These are phyloP conservation scores for Syrmaticus mikado DNA, from an alignment of 2,113 vertebrate species.

Conservation along the genomic window DNA sequence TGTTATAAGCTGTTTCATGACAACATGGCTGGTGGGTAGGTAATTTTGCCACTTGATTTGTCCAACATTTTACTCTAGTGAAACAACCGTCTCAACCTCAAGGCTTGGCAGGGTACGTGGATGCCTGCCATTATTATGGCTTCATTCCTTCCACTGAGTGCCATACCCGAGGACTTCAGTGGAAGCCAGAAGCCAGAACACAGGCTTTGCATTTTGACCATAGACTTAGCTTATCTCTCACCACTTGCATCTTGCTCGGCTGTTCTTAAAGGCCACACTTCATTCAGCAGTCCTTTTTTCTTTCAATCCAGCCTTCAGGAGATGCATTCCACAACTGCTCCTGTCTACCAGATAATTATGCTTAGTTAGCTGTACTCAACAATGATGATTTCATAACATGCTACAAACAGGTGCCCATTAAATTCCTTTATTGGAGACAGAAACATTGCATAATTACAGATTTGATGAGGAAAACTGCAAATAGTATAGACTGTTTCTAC, in stretches of 20 bases:
- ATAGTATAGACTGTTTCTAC: constrained; percentile 64
- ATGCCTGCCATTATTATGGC: neutral
- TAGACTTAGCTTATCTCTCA: neutral
- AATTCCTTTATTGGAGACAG: constrained; percentile 78
- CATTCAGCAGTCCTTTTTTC: neutral
- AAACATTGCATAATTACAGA: constrained; percentile 71
- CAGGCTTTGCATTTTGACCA: neutral
- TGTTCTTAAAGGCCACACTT: neutral
- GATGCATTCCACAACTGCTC: neutral
- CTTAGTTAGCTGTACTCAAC: constrained; percentile 9
- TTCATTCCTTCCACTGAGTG: neutral
- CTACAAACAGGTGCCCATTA: constrained; percentile 65
- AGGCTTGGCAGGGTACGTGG: neutral
- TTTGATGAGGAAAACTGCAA: constrained; percentile 68
- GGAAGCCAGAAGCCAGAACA: neutral
- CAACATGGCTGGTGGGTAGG: neutral
- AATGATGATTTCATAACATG: constrained; percentile 19
- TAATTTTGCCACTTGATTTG: neutral
- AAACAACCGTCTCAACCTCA: neutral
- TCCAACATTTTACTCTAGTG: neutral
- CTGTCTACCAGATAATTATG: neutral
- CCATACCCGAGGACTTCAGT: neutral
- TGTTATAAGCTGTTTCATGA: neutral
- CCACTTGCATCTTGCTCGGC: neutral
- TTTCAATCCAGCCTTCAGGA: constrained; percentile 23